phyloP scores from a whole-genome alignment of 2,113 vertebrate genomes.

The Aphelocoma coerulescens region DNA sequence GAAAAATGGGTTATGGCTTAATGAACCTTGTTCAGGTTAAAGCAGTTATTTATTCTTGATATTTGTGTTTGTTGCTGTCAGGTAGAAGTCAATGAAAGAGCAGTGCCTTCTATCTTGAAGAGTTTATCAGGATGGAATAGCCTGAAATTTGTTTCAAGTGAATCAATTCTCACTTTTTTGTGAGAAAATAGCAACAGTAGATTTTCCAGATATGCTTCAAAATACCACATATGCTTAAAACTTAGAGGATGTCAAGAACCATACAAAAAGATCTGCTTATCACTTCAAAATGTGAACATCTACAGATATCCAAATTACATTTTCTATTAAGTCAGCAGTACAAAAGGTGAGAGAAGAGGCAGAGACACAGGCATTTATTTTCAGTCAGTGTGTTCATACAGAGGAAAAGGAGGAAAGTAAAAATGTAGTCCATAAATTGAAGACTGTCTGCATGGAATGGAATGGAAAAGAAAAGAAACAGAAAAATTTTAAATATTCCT shows the following conservation, averaged over 20 bases:
- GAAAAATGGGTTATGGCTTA: conserved; percentile 31
- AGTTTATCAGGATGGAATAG: conserved; percentile 24
- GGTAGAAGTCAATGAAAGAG: conserved; percentile 25
- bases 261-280: conserved; percentile 12
- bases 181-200: conserved; percentile 28
- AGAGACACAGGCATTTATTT: background rate
- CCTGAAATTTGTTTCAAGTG: conserved; percentile 34
- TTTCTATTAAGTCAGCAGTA: conserved; percentile 34
- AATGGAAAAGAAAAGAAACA: background rate
- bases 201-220: conserved; percentile 29
- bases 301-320: conserved; percentile 16
- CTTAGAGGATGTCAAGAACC: background rate
- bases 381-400: background rate
- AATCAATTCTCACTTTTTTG: conserved; percentile 14
- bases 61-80: conserved; percentile 44
- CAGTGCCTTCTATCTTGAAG: conserved; percentile 3
- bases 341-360: conserved; percentile 7
- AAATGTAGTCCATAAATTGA: background rate
- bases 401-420: background rate
- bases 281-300: conserved; percentile 4
- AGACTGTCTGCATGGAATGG: background rate
- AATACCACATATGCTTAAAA: conserved; percentile 25
- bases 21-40: conserved; percentile 33
- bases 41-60: conserved; percentile 47
- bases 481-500: background rate